A percentile compares a stretch with the other conserved stretches of the same genome.
Evolutionary conservation across 92 coral and sea anemone genomes (phyloP).

Genomic region (Phenganax marumi): DNA sequence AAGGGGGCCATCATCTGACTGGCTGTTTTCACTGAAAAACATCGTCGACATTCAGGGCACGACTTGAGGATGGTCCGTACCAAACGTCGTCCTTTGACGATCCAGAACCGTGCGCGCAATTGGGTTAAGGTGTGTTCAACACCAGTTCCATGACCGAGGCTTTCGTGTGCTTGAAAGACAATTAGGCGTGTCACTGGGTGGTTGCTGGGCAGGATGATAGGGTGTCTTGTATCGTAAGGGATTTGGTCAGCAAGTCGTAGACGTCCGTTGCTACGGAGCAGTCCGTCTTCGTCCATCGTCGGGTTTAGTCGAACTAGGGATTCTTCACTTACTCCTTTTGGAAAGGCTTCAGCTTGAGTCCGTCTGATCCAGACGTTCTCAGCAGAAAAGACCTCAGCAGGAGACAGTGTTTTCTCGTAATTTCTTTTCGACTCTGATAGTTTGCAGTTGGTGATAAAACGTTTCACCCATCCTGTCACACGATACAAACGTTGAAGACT

Average conservation of each 20-base stretch:
- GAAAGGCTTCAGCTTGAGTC: slow-evolving; percentile 40
- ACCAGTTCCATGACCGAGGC: slow-evolving; percentile 58
- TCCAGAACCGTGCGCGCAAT: slow-evolving; percentile 37
- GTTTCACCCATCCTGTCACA: slow-evolving; percentile 54
- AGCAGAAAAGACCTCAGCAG: too few species aligned
- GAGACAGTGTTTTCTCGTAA: too few species aligned
- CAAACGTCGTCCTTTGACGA: slow-evolving; percentile 44
- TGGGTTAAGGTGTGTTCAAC: slow-evolving; percentile 58
- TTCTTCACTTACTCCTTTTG: slow-evolving; percentile 25
- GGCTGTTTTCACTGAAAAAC: too few species aligned
- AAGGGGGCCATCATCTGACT: too few species aligned
- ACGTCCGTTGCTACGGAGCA: slow-evolving; percentile 44
- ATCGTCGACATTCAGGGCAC: too few species aligned
- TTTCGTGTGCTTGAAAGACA: slow-evolving; percentile 28
- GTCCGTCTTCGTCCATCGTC: slow-evolving; percentile 30
- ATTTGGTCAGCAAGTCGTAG: slow-evolving; percentile 30
- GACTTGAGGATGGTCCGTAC: too few species aligned
- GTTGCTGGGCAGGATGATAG: slow-evolving; percentile 39
- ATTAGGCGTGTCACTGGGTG: slow-evolving; percentile 47
- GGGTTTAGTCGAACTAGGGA: slow-evolving; percentile 35
- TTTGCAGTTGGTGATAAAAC: too few species aligned
- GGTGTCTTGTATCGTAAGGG: slow-evolving; percentile 48
- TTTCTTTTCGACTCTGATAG: too few species aligned
- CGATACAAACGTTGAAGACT: slow-evolving; percentile 24
- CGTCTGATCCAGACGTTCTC: slow-evolving; percentile 35